phyloP scores from a whole-genome alignment of 2,113 vertebrate genomes.

The Notothenia rossii region DNA sequence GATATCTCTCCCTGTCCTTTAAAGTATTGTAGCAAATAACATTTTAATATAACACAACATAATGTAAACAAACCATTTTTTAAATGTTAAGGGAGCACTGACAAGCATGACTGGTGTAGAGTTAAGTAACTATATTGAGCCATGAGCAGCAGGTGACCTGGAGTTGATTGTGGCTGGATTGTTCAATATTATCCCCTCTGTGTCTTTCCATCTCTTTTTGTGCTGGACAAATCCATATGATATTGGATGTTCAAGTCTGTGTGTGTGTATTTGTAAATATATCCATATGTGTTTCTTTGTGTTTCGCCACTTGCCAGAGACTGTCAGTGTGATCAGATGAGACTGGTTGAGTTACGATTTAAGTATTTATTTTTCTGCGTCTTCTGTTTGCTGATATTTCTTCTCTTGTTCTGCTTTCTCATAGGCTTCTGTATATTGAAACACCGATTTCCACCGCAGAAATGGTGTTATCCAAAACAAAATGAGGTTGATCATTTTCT shows the following conservation, averaged over 20 bases:
- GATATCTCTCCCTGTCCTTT: background rate
- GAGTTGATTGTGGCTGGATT: slow-evolving; percentile 21
- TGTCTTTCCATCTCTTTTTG: slow-evolving; percentile 25
- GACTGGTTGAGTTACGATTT: slow-evolving; percentile 15
- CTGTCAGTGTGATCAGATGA: slow-evolving; percentile 45
- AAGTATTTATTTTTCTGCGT: no score
- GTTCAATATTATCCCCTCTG: slow-evolving; percentile 9
- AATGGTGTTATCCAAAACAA: background rate
- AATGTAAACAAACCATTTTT: background rate
- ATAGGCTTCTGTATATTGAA: background rate
- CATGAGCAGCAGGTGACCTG: background rate
- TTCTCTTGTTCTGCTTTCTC: background rate
- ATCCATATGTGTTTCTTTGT: slow-evolving; percentile 42
- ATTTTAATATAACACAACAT: slow-evolving; percentile 6
- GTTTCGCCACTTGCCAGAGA: slow-evolving; percentile 37
- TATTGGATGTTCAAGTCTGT: slow-evolving; percentile 34
- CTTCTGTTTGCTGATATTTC: background rate
- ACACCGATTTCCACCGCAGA: background rate
- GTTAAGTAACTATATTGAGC: background rate
- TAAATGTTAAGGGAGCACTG: background rate
- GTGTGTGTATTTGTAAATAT: slow-evolving; percentile 42
- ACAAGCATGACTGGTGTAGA: background rate
- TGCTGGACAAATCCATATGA: slow-evolving; percentile 41
- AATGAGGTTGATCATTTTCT: background rate
- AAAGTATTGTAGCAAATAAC: slow-evolving; percentile 5